Evolutionary conservation across 2,797 vertebrate species (phyloP).

Genomic region (Acipenser oxyrinchus): DNA sequence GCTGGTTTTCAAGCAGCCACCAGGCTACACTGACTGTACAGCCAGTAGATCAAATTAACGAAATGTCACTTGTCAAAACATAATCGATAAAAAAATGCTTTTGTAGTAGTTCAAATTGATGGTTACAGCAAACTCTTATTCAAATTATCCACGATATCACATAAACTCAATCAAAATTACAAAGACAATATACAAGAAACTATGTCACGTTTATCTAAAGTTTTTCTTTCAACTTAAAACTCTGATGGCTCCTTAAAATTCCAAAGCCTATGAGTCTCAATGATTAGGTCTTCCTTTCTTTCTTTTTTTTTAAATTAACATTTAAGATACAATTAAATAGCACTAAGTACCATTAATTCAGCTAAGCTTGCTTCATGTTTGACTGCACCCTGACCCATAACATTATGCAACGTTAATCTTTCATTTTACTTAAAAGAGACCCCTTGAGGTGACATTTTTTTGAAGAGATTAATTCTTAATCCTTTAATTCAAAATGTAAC

Average conservation of each 20-base stretch:
- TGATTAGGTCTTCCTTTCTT: constrained; percentile 20
- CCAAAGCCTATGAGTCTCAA: constrained; percentile 44
- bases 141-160: too few species aligned
- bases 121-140: too few species aligned
- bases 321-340: constrained; percentile 41
- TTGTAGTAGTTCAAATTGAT: too few species aligned
- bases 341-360: constrained; percentile 25
- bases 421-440: neutral
- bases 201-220: too few species aligned
- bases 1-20: too few species aligned
- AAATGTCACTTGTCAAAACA: too few species aligned
- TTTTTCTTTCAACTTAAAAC: constrained; percentile 22
- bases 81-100: too few species aligned
- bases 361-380: constrained; percentile 35
- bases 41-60: too few species aligned
- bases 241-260: constrained; percentile 39
- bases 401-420: constrained; percentile 3
- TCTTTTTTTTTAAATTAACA: constrained; percentile 43
- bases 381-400: constrained; percentile 29
- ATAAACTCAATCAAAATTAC: too few species aligned
- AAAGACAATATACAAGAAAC: too few species aligned
- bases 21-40: too few species aligned
- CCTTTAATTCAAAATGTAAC: constrained; percentile 10
- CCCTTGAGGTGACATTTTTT: neutral
- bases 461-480: constrained; percentile 1